These are phyloP conservation scores for Anseranas semipalmata DNA, from an alignment of 2,113 vertebrate species.

Conservation along the genomic window DNA sequence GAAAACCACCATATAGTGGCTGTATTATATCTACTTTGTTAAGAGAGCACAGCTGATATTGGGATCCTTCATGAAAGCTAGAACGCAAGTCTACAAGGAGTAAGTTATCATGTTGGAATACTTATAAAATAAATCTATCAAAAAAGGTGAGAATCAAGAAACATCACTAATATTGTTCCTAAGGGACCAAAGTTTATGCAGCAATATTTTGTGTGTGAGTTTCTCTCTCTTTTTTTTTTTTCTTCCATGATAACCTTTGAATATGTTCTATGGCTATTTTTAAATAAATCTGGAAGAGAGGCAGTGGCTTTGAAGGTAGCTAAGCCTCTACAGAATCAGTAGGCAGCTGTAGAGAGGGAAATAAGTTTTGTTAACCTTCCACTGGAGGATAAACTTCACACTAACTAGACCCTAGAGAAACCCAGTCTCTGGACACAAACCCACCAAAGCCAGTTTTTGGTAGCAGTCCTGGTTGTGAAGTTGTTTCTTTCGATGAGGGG, in stretches of 20 bases:
- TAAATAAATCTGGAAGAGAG: background rate
- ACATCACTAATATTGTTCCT: background rate
- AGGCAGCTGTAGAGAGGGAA: background rate
- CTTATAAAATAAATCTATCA: background rate
- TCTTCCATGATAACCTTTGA: background rate
- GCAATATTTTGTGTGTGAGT: background rate
- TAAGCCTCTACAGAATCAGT: background rate
- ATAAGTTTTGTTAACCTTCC: background rate
- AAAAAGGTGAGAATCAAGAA: background rate
- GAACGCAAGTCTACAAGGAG: background rate
- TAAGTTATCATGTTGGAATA: background rate
- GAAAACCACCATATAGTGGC: background rate
- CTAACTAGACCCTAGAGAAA: background rate
- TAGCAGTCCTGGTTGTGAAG: background rate
- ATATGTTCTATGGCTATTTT: background rate
- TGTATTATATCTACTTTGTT: background rate
- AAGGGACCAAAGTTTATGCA: background rate
- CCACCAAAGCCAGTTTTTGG: background rate
- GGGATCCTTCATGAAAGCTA: background rate
- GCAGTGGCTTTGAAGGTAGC: background rate
- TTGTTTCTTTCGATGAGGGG: background rate
- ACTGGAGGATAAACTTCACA: background rate
- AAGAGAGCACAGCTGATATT: background rate
- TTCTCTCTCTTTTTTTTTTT: background rate
- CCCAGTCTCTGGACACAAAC: background rate